Percentiles rank a stretch among this genome's conserved stretches.
phyloP scores from a whole-genome alignment of 1,140 invertebrate genomes.

The Cydia fagiglandana region DNA sequence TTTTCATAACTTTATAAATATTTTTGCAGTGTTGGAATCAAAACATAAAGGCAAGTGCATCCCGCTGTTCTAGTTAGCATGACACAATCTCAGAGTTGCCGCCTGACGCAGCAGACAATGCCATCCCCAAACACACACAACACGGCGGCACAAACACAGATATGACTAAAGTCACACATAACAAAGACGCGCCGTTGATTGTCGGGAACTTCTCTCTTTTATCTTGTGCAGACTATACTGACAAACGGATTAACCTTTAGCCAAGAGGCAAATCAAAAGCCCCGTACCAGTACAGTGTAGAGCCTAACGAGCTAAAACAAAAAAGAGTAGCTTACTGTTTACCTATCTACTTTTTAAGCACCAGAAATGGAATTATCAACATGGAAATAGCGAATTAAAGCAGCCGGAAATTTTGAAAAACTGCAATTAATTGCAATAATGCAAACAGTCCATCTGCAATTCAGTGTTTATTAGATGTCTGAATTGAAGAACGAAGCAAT shows the following conservation, averaged over 20 bases:
- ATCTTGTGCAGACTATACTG: slow-evolving; percentile 16
- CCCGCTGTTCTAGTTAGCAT: slow-evolving; percentile 28
- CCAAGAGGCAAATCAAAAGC: slow-evolving; percentile 9
- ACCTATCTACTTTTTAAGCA: background rate
- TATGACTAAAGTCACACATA: slow-evolving; percentile 28
- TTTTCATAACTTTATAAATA: background rate
- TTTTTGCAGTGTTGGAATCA: slow-evolving; percentile 14
- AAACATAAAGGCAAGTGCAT: slow-evolving; percentile 17
- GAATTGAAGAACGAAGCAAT: background rate
- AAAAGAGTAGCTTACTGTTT: background rate
- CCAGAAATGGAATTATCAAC: background rate
- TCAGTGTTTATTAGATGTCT: slow-evolving; percentile 2
- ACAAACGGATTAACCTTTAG: slow-evolving; percentile 27
- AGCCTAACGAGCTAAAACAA: background rate
- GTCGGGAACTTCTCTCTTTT: slow-evolving; percentile 22
- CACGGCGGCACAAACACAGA: slow-evolving; percentile 29
- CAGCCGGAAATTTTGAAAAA: background rate
- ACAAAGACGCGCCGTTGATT: slow-evolving; percentile 26
- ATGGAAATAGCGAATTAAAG: background rate
- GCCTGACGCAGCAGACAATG: slow-evolving; percentile 21
- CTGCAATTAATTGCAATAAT: background rate
- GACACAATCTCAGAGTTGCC: slow-evolving; percentile 15
- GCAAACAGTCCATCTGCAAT: background rate
- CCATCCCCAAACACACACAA: slow-evolving; percentile 21
- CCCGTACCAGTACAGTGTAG: background rate